Evolutionary conservation across 1,140 invertebrate genomes (phyloP), one percentile per base, ranked within the genome.

Genomic region (Ceratina japonica): DNA sequence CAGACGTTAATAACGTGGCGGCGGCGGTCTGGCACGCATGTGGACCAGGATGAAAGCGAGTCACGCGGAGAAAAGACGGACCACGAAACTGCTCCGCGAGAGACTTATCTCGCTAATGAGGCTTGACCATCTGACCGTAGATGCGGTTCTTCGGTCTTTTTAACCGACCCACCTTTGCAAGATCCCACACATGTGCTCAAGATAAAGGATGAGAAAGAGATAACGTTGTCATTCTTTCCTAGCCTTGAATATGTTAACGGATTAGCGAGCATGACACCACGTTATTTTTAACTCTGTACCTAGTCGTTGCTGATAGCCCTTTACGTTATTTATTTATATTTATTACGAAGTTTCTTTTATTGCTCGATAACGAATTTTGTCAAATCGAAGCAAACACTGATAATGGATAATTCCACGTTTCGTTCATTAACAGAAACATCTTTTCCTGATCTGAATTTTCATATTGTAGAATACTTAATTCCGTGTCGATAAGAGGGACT

Each of bases 101-200:
- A 72, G 72, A 72, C 73, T 89, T 89, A 89, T 89, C 88, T 88
- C 81, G 70, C 82, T 89, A 89, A 89, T 88, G 88, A 89, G 88
- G 83, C 88, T 77, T 89, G 87, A 89, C 87, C 87, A 88, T 89
- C 87, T 86, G 85, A 88, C 85, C 84, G 37, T 65, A 81, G 74
- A 81, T 61, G 58, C 37, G 37, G 63, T 59, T 20, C 27, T 49
- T 24, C 20, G 10, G 8, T 24, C 63, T 80, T 81, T 81, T 70
- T 65, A 22, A 54, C 20, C 12, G 52, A 13, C 59, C 52, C 16
- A 18, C 18, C 54, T 8, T 15, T 18, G 44, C 75, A 22, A n/a
- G 49, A 49, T 64, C 66, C 54, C 64, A 75, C 66, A 56, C 58
- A 51, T 56, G 66, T 59, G 56, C 18, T 5, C 18, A 20, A 58